Percentiles rank a stretch among this genome's conserved stretches.
Conservation (phyloP, 2,797 vertebrate genomes). For the Tolypeutes matacus region DNA sequence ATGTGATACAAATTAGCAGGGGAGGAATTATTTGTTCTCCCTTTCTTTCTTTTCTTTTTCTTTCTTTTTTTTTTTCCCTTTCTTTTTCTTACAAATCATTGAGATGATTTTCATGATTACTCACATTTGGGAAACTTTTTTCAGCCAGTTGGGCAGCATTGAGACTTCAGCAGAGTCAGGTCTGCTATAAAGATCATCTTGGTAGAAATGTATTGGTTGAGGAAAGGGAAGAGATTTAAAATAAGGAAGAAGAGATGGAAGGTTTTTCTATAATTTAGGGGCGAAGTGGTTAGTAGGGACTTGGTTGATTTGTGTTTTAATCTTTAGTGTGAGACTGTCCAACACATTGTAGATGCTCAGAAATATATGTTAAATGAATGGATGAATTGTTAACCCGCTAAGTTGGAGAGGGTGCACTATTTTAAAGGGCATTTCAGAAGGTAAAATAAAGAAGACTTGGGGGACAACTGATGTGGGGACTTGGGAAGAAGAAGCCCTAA, state of each 20-base stretch:
- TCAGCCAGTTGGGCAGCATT: not conserved
- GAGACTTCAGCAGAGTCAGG: not conserved
- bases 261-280: not conserved
- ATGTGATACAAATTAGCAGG: not conserved
- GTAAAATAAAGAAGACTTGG: not conserved
- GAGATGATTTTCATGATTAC: not conserved
- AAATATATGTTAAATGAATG: not conserved
- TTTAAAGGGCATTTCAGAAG: slow-evolving; percentile 17
- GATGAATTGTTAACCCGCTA: not conserved
- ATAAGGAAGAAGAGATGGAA: not conserved
- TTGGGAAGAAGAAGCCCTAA: not conserved
- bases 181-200: not conserved
- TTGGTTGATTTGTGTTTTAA: not conserved
- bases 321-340: not conserved
- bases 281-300: not conserved
- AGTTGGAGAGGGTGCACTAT: not conserved
- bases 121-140: not conserved
- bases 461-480: not conserved
- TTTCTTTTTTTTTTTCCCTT: not conserved
- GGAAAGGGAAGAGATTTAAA: not conserved
- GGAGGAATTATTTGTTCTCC: not conserved
- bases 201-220: slow-evolving; percentile 19
- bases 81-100: not conserved
- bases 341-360: not conserved
- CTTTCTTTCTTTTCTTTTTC: fast-evolving